Evolutionary conservation across 2,888 invertebrate genomes (phyloP), one percentile per base, ranked within the genome.

Genomic region (Theodoxus fluviatilis): DNA sequence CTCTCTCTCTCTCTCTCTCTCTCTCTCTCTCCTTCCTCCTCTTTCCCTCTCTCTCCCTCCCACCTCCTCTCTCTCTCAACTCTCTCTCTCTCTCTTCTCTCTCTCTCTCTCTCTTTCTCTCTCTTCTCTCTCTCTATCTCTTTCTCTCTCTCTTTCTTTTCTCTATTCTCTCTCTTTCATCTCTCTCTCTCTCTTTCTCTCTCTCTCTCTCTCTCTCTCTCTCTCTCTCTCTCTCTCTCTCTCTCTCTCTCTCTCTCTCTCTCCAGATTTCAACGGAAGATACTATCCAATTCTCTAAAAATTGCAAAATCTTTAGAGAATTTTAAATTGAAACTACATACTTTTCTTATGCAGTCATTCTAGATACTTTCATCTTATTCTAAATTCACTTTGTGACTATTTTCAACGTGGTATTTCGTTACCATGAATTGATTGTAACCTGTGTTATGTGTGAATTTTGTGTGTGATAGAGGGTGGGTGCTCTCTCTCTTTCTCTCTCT

Each of bases 401-500:
- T n/a, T n/a, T n/a, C n/a, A n/a, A n/a, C n/a, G n/a, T n/a, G n/a
- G n/a, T n/a, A n/a, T n/a, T n/a, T n/a, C n/a, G n/a, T n/a, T n/a
- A n/a, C n/a, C n/a, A n/a, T n/a, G n/a, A n/a, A n/a, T n/a, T n/a
- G n/a, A n/a, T n/a, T n/a, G n/a, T n/a, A n/a, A n/a, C n/a, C n/a
- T n/a, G n/a, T n/a, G n/a, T n/a, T n/a, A n/a, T n/a, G n/a, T n/a
- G n/a, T n/a, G n/a, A n/a, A n/a, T n/a, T n/a, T n/a, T n/a, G n/a
- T n/a, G n/a, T n/a, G n/a, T n/a, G n/a, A n/a, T n/a, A n/a, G n/a
- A n/a, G n/a, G n/a, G n/a, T n/a, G n/a, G n/a, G n/a, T n/a, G n/a
- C 57, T 57, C 57, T 57, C 15, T 57, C 57, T 57, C 57, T 57
- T 12, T 57, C 12, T 57, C 57, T 57, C 22, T 57, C 57, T 57